These are phyloP conservation scores for Merops nubicus DNA, from an alignment of 2,113 vertebrate species.

Conservation along the genomic window DNA sequence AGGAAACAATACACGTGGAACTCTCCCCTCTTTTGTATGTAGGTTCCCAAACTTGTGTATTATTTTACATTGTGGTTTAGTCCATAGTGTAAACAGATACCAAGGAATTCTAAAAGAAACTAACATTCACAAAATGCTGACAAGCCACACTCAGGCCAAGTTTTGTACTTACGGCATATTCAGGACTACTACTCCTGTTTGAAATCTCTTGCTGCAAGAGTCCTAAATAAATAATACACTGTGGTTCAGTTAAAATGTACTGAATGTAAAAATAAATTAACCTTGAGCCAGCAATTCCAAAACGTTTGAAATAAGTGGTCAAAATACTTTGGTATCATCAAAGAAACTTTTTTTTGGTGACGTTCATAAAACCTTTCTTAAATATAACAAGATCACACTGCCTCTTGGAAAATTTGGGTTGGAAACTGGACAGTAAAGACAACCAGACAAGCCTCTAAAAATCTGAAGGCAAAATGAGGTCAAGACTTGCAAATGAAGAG, in stretches of 20 bases:
- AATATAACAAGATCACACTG: background rate
- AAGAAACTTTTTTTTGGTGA: background rate
- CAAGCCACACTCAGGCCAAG: background rate
- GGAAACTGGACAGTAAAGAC: background rate
- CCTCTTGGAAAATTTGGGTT: background rate
- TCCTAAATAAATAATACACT: background rate
- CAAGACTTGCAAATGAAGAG: background rate
- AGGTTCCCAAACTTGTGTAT: background rate
- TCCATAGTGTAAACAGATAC: background rate
- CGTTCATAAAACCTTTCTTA: background rate
- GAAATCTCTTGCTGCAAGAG: background rate
- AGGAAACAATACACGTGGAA: background rate
- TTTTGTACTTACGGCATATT: background rate
- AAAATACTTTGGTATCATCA: background rate
- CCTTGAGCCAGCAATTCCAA: background rate
- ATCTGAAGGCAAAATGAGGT: background rate
- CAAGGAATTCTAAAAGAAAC: conserved; percentile 4
- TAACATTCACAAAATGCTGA: conserved; percentile 11
- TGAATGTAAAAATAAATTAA: conserved; percentile 30
- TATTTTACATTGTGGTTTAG: background rate
- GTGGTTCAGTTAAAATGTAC: conserved; percentile 50
- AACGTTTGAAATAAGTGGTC: background rate
- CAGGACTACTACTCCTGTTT: background rate
- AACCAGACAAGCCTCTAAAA: background rate
- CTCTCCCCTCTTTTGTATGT: background rate